Conservation (phyloP, 53 echinoderm and acorn worm genomes). For the Patiria pectinifera region DNA sequence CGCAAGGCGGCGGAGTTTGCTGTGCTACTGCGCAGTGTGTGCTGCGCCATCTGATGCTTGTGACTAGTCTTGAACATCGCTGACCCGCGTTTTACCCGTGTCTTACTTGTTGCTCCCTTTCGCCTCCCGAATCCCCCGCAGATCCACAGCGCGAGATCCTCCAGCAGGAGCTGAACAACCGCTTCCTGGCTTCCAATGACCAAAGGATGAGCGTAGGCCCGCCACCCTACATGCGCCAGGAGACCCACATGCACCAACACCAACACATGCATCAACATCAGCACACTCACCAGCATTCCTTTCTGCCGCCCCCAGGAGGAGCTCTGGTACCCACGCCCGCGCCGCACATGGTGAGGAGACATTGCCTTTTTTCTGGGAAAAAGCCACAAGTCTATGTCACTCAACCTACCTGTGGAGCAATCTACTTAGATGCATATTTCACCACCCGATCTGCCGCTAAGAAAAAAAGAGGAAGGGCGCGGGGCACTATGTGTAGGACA, state of each 20-base stretch:
- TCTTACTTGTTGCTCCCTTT: constrained; percentile 12
- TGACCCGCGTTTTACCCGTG: background rate
- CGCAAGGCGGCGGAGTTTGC: too few species aligned
- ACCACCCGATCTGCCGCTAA: too few species aligned
- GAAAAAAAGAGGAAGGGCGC: too few species aligned
- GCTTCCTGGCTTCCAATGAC: constrained; percentile 94
- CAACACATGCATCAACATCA: constrained; percentile 99
- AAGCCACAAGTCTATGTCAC: too few species aligned
- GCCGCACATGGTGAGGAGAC: constrained; percentile 83
- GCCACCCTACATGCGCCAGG: constrained; percentile 95
- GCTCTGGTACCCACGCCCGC: constrained; percentile 71
- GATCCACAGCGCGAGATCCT: constrained; percentile 91
- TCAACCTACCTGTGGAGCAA: too few species aligned
- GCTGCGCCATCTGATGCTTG: too few species aligned
- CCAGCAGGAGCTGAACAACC: constrained; percentile 97
- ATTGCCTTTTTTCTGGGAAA: background rate
- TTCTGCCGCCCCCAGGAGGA: constrained; percentile 87
- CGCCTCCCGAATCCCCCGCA: background rate
- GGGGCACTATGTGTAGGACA: too few species aligned
- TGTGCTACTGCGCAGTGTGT: too few species aligned
- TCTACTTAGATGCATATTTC: too few species aligned
- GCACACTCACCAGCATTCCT: constrained; percentile 92
- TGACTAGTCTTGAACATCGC: too few species aligned
- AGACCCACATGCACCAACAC: constrained; percentile 99
- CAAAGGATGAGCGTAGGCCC: constrained; percentile 84